phyloP scores from a whole-genome alignment of 2,888 invertebrate species.

The Andrena dorsata region DNA sequence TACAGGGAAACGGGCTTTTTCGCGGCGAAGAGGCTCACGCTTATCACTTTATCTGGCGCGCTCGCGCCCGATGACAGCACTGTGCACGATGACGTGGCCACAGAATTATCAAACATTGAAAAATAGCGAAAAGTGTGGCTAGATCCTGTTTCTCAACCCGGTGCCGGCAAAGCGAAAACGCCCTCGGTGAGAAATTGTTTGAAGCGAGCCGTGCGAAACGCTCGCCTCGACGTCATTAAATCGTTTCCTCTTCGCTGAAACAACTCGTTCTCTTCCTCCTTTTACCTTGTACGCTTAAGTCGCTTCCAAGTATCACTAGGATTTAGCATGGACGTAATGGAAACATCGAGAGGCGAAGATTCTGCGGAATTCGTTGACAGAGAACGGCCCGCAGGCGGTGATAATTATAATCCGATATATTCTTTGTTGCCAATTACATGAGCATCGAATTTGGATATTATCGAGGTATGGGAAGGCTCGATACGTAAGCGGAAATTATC shows the following conservation, averaged over 20 bases:
- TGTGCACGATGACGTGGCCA: background rate
- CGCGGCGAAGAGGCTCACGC: too few relatives aligned
- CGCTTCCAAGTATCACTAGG: too few relatives aligned
- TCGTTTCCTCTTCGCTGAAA: slow-evolving; percentile 1
- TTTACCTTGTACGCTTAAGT: background rate
- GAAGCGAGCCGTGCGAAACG: background rate
- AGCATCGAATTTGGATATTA: background rate
- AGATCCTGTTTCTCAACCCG: background rate
- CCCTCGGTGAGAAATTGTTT: slow-evolving; percentile 1
- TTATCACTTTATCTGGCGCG: too few relatives aligned
- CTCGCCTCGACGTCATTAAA: slow-evolving; percentile 9
- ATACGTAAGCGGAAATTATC: background rate
- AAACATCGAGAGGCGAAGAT: background rate
- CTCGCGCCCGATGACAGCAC: background rate
- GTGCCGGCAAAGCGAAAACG: background rate
- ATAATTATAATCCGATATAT: background rate
- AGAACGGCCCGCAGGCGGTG: background rate
- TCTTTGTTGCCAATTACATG: too few relatives aligned
- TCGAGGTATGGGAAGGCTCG: background rate
- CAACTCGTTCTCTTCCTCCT: background rate
- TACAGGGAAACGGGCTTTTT: background rate
- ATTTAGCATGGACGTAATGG: too few relatives aligned
- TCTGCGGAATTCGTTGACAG: background rate
- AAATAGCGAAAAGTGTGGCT: background rate
- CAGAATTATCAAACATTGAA: slow-evolving; percentile 20